A percentile compares a stretch with the other conserved stretches of the same genome.
phyloP scores from a whole-genome alignment of 2,888 invertebrate genomes.

The Campoletis raptor region DNA sequence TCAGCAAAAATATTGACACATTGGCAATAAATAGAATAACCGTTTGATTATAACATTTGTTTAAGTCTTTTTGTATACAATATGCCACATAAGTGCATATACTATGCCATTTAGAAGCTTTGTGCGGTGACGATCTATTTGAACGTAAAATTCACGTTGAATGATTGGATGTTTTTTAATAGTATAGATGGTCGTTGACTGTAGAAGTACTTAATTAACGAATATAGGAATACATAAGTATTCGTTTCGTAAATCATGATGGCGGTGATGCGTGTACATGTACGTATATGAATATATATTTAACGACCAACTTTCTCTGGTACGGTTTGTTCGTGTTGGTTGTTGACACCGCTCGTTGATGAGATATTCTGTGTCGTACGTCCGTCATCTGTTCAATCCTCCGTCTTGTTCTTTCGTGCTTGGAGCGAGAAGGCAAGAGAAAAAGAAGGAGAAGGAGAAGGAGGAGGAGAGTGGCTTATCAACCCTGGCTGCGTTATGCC shows the following conservation, averaged over 20 bases:
- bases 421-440: constrained; percentile 18
- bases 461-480: constrained; percentile 73
- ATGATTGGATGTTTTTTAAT: constrained; percentile 11
- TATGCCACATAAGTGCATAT: background rate
- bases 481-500: constrained; percentile 74
- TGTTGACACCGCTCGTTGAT: constrained; percentile 54
- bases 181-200: background rate
- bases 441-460: background rate
- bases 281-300: constrained; percentile 10
- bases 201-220: constrained; percentile 1
- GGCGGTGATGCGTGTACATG: background rate
- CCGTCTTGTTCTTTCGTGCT: constrained; percentile 35
- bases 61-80: background rate
- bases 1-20: background rate
- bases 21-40: background rate
- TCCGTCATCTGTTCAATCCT: constrained; percentile 65
- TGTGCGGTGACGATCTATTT: background rate
- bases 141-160: background rate
- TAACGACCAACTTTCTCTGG: constrained; percentile 60
- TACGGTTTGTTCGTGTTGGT: constrained; percentile 49
- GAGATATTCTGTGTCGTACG: constrained; percentile 56
- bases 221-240: constrained; percentile 12
- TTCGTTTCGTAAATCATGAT: constrained; percentile 5
- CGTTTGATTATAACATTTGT: background rate
- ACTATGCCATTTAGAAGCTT: background rate